Evolutionary conservation across 2,797 vertebrate genomes (phyloP).

Genomic region (Amblyopsis hoosieri): DNA sequence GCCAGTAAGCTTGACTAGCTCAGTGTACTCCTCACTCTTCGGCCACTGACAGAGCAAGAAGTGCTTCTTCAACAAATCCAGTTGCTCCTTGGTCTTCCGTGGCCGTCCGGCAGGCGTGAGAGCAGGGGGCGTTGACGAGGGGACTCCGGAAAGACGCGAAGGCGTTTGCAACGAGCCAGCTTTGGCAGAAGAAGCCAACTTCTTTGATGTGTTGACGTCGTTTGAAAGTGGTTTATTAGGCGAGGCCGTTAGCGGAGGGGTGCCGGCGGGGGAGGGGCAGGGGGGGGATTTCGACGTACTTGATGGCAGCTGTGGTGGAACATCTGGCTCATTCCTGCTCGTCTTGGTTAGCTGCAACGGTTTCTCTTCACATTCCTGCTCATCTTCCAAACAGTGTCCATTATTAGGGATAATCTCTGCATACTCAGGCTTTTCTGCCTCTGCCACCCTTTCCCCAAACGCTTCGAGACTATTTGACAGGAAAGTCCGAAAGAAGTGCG

Average conservation of each 20-base stretch:
- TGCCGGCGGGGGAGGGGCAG: slow-evolving; percentile 59
- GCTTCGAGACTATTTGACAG: slow-evolving; percentile 77
- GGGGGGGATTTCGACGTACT: slow-evolving; percentile 45
- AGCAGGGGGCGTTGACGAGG: slow-evolving; percentile 67
- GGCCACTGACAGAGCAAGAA: slow-evolving; percentile 91
- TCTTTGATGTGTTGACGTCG: slow-evolving; percentile 66
- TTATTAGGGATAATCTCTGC: slow-evolving; percentile 65
- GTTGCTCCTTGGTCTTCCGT: slow-evolving; percentile 90
- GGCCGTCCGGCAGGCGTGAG: slow-evolving; percentile 80
- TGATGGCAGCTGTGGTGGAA: slow-evolving; percentile 38
- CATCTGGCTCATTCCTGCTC: slow-evolving; percentile 58
- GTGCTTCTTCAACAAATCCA: slow-evolving; percentile 87
- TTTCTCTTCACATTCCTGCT: slow-evolving; percentile 65
- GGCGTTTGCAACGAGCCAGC: slow-evolving; percentile 52
- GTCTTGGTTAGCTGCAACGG: slow-evolving; percentile 70
- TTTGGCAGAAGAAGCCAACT: slow-evolving; percentile 55
- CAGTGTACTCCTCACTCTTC: slow-evolving; percentile 86
- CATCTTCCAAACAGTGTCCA: slow-evolving; percentile 60
- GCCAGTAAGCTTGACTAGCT: slow-evolving; percentile 84
- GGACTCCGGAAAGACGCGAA: slow-evolving; percentile 42
- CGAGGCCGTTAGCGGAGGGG: slow-evolving; percentile 59
- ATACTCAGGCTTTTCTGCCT: slow-evolving; percentile 33
- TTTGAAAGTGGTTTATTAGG: slow-evolving; percentile 65
- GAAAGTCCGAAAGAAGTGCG: slow-evolving; percentile 80
- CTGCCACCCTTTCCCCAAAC: slow-evolving; percentile 68